Conservation (phyloP, 2,888 invertebrate species). For the Empis stercorea region DNA sequence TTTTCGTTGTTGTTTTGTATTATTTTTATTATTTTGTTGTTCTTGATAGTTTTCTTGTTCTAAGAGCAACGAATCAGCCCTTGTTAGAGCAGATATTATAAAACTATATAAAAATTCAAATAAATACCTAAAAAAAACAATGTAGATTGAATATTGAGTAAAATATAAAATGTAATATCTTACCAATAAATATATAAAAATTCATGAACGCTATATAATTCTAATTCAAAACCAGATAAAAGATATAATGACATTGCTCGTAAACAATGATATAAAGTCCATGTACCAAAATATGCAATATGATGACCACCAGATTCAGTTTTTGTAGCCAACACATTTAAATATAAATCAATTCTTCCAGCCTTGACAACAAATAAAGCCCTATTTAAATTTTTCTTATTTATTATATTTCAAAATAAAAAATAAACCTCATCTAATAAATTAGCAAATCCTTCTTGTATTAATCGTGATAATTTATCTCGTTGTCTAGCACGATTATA, state of each 20-base stretch:
- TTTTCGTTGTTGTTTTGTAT: slow-evolving; percentile 31
- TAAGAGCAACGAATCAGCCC: slow-evolving; percentile 73
- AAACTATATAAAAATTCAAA: slow-evolving; percentile 92
- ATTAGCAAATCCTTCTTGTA: slow-evolving; percentile 74
- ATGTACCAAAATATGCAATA: slow-evolving; percentile 80
- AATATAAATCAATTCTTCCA: slow-evolving; percentile 75
- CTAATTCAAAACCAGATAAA: slow-evolving; percentile 86
- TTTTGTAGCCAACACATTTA: slow-evolving; percentile 51
- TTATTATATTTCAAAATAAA: too few species aligned
- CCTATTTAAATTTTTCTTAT: too few species aligned
- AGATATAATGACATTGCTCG: slow-evolving; percentile 88
- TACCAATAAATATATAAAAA: slow-evolving; percentile 94
- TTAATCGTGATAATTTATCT: slow-evolving; percentile 77
- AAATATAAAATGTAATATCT: too few species aligned
- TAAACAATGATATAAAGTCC: slow-evolving; percentile 89
- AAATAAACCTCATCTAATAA: slow-evolving; percentile 75
- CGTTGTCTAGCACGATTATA: slow-evolving; percentile 92
- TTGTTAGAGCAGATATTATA: slow-evolving; percentile 77
- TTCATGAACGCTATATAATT: slow-evolving; percentile 91
- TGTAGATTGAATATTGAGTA: too few species aligned
- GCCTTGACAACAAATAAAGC: slow-evolving; percentile 42
- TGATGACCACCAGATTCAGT: slow-evolving; percentile 57
- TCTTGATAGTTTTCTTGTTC: slow-evolving; percentile 55
- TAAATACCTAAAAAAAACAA: slow-evolving; percentile 59
- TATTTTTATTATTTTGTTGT: slow-evolving; percentile 24